Conservation (phyloP, 2,888 invertebrate genomes). For the Macrophya alboannulata region DNA sequence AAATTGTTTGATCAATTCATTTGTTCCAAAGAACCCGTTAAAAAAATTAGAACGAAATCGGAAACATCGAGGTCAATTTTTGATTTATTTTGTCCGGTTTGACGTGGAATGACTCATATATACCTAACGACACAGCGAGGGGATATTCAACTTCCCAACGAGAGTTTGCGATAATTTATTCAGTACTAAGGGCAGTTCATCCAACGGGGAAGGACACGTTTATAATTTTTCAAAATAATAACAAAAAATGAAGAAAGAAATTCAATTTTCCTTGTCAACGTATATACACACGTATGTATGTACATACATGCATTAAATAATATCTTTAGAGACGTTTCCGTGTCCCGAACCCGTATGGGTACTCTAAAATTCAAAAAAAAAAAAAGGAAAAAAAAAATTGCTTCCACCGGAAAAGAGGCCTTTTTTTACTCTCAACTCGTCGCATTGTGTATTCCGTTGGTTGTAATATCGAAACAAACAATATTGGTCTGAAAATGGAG, state of each 20-base stretch:
- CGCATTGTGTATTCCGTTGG: conserved; percentile 21
- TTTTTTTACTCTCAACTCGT: neutral
- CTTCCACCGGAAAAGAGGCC: neutral
- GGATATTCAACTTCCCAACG: neutral
- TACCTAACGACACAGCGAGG: neutral
- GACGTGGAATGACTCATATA: no score
- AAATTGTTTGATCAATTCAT: no score
- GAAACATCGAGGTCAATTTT: no score
- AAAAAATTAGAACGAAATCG: no score
- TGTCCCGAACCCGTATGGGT: neutral
- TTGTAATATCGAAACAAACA: neutral
- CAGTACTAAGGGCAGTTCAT: neutral
- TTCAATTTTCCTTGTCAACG: neutral
- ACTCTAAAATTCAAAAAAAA: neutral
- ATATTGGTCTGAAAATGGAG: neutral
- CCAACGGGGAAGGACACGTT: neutral
- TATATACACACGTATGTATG: neutral
- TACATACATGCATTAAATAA: neutral
- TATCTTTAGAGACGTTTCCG: neutral
- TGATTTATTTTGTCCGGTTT: no score
- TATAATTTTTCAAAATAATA: neutral
- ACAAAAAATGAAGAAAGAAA: neutral
- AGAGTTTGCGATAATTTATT: neutral
- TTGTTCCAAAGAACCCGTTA: no score
- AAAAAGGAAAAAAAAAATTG: neutral